Percentiles rank a stretch among this genome's conserved stretches.
Evolutionary conservation across 2,797 vertebrate species (phyloP).

Genomic region (Anableps anableps): DNA sequence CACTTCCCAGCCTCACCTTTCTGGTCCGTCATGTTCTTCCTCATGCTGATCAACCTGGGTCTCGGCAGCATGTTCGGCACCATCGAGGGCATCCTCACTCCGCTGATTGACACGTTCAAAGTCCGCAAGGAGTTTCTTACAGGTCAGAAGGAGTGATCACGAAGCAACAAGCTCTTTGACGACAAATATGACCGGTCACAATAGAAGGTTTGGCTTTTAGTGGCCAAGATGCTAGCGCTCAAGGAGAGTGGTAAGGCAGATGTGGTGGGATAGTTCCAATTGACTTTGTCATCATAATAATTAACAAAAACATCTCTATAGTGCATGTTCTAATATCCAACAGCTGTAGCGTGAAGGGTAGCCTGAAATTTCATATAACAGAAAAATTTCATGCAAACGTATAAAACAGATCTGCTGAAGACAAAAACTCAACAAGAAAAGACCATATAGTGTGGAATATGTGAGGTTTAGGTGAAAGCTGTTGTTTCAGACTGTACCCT

Average conservation of each 20-base stretch:
- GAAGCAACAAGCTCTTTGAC: neutral
- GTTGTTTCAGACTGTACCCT: too few species aligned
- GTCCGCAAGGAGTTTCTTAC: conserved; percentile 94
- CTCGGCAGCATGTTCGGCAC: conserved; percentile 99
- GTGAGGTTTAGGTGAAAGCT: too few species aligned
- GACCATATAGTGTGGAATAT: too few species aligned
- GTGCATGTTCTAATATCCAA: neutral
- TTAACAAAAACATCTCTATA: neutral
- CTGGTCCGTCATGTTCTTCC: conserved; percentile 99
- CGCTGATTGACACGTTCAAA: conserved; percentile 95
- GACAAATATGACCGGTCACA: neutral
- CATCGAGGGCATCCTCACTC: conserved; percentile 96
- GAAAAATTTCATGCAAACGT: neutral
- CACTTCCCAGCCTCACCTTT: conserved; percentile 97
- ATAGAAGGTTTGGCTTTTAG: neutral
- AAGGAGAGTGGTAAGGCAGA: neutral
- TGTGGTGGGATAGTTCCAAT: neutral
- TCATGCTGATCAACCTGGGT: conserved; percentile 96
- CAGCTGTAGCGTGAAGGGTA: neutral
- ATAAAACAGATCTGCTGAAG: neutral
- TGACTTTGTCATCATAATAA: neutral
- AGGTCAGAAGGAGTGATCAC: conserved; percentile 73
- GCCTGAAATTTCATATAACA: neutral
- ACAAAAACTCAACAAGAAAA: neutral
- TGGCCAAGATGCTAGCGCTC: neutral